Conservation (phyloP, 2,888 invertebrate species). For the Meteorus cinctellus region DNA sequence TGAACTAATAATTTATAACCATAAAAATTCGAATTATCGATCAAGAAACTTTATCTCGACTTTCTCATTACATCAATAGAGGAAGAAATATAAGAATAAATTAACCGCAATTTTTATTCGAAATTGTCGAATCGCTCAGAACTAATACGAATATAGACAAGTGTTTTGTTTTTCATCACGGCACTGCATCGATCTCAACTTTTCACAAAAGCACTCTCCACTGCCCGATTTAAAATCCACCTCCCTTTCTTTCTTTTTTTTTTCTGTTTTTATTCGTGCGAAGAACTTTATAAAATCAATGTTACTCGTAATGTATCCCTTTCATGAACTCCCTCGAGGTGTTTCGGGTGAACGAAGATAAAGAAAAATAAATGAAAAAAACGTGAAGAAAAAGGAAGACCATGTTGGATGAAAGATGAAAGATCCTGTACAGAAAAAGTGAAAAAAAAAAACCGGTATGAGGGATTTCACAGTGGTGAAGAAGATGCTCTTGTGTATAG, state of each 20-base stretch:
- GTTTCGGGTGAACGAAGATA: constrained; percentile 19
- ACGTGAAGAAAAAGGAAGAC: neutral
- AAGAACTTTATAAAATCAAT: constrained; percentile 40
- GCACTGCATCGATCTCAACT: constrained; percentile 14
- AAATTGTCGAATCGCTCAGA: no score
- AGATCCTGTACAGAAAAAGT: constrained; percentile 20
- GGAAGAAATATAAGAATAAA: no score
- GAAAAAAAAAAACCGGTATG: neutral
- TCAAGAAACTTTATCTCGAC: no score
- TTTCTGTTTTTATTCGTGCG: neutral
- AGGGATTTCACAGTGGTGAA: neutral
- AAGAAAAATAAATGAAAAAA: neutral
- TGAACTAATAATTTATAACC: no score
- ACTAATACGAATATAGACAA: neutral
- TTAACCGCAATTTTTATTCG: no score
- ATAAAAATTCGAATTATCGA: no score
- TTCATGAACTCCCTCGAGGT: constrained; percentile 31
- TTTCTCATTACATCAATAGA: no score
- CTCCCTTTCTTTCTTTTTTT: neutral
- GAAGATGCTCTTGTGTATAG: constrained; percentile 22
- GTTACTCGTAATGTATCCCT: constrained; percentile 33
- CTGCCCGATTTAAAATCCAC: neutral
- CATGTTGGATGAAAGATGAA: constrained; percentile 34
- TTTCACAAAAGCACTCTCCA: constrained; percentile 12
- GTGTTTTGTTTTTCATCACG: neutral